Percentiles rank a stretch among this genome's conserved stretches.
Evolutionary conservation across 2,888 invertebrate species (phyloP).

Genomic region (Athrips mouffetella): DNA sequence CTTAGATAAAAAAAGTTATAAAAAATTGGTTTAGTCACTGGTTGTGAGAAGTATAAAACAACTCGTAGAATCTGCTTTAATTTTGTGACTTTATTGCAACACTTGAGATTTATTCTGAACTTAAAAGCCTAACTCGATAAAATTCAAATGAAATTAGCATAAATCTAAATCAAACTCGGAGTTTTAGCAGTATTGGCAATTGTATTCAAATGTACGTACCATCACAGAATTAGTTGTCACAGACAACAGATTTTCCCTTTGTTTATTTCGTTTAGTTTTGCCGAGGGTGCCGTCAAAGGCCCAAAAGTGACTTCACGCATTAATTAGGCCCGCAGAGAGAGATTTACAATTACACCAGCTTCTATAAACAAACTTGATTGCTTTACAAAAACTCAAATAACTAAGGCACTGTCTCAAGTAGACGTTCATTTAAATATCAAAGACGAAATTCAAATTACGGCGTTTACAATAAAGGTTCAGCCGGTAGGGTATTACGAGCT

Average conservation of each 20-base stretch:
- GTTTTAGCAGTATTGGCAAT: constrained; percentile 12
- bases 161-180: constrained; percentile 10
- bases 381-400: constrained; percentile 79
- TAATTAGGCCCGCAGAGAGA: constrained; percentile 73
- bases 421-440: constrained; percentile 77
- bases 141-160: constrained; percentile 11
- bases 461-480: constrained; percentile 77
- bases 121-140: constrained; percentile 7
- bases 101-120: constrained; percentile 2
- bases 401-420: constrained; percentile 78
- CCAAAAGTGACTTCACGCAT: constrained; percentile 65
- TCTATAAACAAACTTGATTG: constrained; percentile 78
- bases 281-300: constrained; percentile 51
- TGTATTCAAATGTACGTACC: constrained; percentile 19
- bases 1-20: constrained; percentile 4
- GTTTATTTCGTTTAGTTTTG: constrained; percentile 49
- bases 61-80: constrained; percentile 1
- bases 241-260: constrained; percentile 39
- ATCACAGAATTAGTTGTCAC: constrained; percentile 37
- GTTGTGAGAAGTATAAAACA: constrained; percentile 1
- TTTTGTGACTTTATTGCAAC: constrained; percentile 3
- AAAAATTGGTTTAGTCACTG: constrained; percentile 3
- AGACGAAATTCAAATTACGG: constrained; percentile 77
- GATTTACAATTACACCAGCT: constrained; percentile 75
- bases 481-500: constrained; percentile 73